Conservation (phyloP, 2,113 vertebrate genomes). For the Cinclus cinclus region DNA sequence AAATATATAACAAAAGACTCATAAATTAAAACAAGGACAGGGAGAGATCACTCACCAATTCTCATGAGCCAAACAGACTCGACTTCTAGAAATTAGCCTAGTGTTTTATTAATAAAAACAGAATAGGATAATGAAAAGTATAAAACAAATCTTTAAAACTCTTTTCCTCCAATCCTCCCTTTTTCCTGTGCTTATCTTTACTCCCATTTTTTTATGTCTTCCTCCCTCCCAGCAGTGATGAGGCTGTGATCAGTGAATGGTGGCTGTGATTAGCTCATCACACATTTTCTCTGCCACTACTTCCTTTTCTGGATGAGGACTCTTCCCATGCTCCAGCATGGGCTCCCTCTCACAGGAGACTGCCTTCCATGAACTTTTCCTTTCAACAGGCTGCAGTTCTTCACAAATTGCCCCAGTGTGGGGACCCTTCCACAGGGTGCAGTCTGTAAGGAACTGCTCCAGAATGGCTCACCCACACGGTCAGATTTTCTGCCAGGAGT, state of each 20-base stretch:
- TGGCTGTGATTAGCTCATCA: neutral
- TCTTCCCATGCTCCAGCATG: neutral
- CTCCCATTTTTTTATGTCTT: neutral
- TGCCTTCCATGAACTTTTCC: neutral
- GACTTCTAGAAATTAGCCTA: neutral
- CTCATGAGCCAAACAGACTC: fast-evolving
- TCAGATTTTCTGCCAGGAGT: neutral
- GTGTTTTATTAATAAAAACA: neutral
- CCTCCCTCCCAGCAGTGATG: no score
- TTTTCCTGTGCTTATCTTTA: neutral
- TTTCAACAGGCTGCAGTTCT: neutral
- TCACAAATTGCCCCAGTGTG: fast-evolving
- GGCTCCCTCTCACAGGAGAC: fast-evolving
- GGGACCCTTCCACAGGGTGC: neutral
- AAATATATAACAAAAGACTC: neutral
- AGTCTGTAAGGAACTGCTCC: neutral
- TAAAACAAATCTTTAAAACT: neutral
- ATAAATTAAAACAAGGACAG: neutral
- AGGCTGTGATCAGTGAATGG: neutral
- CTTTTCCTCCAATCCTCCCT: neutral
- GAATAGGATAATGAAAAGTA: neutral
- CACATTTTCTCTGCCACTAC: neutral
- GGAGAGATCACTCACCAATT: neutral
- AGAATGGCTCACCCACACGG: fast-evolving
- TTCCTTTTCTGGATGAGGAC: neutral